Base-by-base conservation (phyloP, 2,113 vertebrate species). In the Onychostruthus taczanowskii region DNA sequence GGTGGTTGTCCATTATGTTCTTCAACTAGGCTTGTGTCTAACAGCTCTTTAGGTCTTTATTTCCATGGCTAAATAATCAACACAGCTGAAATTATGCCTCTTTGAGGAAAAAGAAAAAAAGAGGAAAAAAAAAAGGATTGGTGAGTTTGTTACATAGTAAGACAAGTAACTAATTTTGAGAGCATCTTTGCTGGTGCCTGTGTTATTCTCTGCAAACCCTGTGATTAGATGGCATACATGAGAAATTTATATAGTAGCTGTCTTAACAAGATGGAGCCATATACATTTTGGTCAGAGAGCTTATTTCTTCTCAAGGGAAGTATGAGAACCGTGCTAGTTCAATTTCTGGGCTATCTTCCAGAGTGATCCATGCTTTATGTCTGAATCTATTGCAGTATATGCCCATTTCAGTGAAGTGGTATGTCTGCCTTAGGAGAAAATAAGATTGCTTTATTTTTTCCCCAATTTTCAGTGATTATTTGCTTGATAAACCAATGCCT, bases 401-500 rank as follows among this genome's bases (percentile, higher is more conserved):
- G 17, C 22, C 56, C 50, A 30, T 64, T 66, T 17, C n/a, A 55
- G 30, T 59, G 27, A 64, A 58, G 55, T 67, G 9, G 6, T 63
- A 46, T 92, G 30, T 61, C 56, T 41, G 9, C 22, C 9, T 76
- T 62, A 22, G 41, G 35, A 35, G 28, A 35, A 49, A 58, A 80
- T 68, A 20, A 24, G 9, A 20, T 63, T 72, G 24, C 24, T 72
- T 81, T 52, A 16, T 31, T 85, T 85, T 41, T 41, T 41, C 10
- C 18, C 8, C 6, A 5, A 37, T 26, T 9, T 63, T 70, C 24
- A 39, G 30, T 2, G 1, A 46, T 86, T 78, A 33, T 89, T 87
- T 75, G 6, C 41, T 67, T 0, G 0, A 7, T 85, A 87, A 93
- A 75, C 13, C 37, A 28, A 0, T 49, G 23, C n/a, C 17, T 5